These are phyloP conservation scores for Aleadryas rufinucha DNA, from an alignment of 2,113 vertebrate species.

Conservation along the genomic window DNA sequence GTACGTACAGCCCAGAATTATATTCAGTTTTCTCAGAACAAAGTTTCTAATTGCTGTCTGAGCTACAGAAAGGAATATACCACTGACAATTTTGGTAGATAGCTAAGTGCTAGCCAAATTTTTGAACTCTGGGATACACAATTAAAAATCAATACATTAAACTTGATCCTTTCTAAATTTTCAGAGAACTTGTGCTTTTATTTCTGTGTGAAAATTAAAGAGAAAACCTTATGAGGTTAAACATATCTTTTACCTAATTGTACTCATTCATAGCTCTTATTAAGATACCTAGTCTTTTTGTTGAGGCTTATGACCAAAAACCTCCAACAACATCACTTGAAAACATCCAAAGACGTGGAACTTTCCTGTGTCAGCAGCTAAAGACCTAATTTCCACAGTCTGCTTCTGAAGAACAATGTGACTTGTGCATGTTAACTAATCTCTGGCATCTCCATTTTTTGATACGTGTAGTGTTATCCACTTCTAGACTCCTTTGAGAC, in stretches of 20 bases:
- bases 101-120: background rate
- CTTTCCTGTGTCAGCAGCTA: background rate
- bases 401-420: background rate
- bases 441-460: background rate
- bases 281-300: background rate
- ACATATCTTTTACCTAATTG: background rate
- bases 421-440: background rate
- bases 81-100: background rate
- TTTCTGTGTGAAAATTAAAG: background rate
- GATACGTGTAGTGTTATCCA: background rate
- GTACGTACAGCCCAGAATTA: background rate
- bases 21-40: background rate
- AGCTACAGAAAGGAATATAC: background rate
- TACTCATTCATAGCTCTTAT: background rate
- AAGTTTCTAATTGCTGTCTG: background rate
- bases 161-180: background rate
- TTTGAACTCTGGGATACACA: background rate
- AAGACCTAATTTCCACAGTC: background rate
- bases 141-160: background rate
- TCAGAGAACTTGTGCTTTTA: background rate
- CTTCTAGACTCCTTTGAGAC: background rate
- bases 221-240: background rate
- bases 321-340: background rate
- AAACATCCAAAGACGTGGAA: background rate
- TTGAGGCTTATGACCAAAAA: background rate